Percentiles rank a stretch among this genome's conserved stretches.
phyloP scores from a whole-genome alignment of 2,888 invertebrate genomes.

The Penaeus monodon region DNA sequence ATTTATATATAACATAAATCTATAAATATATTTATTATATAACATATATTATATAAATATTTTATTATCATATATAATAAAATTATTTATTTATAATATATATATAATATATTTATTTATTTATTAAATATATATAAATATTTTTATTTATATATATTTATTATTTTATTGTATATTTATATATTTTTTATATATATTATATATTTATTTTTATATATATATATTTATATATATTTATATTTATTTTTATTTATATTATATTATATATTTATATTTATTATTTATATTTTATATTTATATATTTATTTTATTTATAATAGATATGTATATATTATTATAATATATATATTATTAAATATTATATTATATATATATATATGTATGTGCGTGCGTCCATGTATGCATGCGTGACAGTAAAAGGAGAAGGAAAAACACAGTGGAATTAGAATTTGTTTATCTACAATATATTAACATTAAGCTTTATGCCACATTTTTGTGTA shows the following conservation, averaged over 20 bases:
- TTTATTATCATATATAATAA: background rate
- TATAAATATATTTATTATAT: no score
- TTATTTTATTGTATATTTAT: background rate
- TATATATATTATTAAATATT: no score
- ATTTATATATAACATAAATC: no score
- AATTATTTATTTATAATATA: background rate
- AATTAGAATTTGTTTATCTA: slow-evolving; percentile 19
- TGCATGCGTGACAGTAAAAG: background rate
- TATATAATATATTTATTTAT: background rate
- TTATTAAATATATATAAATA: background rate
- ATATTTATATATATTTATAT: background rate
- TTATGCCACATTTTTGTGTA: background rate
- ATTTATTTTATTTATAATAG: slow-evolving; percentile 5
- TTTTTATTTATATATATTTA: background rate
- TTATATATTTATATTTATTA: background rate
- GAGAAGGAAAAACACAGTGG: background rate
- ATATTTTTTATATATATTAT: background rate
- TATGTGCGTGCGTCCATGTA: background rate
- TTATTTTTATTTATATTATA: background rate
- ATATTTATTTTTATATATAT: background rate
- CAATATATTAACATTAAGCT: slow-evolving; percentile 11
- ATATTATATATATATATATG: no score
- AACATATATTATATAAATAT: no score
- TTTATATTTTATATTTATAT: background rate
- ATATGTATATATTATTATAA: slow-evolving; percentile 24